Percentiles rank a stretch among this genome's conserved stretches.
Conservation (phyloP, 2,797 vertebrate genomes). For the Myotis vivesi region DNA sequence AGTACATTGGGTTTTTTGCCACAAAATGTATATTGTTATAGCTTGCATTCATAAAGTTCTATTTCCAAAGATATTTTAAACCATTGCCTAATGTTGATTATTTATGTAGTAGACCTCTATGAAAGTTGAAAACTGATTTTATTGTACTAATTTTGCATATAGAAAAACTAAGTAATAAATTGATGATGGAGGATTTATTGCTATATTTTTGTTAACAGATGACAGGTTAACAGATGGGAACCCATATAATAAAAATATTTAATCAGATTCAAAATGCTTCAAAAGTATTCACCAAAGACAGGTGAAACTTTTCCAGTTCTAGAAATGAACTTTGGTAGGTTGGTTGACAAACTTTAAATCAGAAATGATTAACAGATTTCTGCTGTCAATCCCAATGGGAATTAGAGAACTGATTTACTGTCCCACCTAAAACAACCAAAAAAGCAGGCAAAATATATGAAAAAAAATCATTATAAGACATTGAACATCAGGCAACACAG, state of each 20-base stretch:
- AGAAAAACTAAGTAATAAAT: constrained; percentile 35
- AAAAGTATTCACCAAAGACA: not conserved
- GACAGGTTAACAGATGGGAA: constrained; percentile 5
- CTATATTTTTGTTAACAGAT: constrained; percentile 20
- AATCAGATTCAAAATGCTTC: constrained; percentile 23
- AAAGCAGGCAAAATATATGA: not conserved
- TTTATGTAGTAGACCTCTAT: not conserved
- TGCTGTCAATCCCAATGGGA: not conserved
- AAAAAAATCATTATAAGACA: not conserved
- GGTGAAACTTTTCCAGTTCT: constrained; percentile 33
- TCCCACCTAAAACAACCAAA: not conserved
- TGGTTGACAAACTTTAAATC: constrained; percentile 21
- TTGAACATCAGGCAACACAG: not conserved
- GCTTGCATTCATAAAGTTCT: constrained; percentile 8
- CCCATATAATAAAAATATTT: constrained; percentile 12
- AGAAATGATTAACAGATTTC: not conserved
- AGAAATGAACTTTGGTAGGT: not conserved
- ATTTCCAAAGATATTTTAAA: not conserved
- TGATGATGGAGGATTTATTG: not conserved
- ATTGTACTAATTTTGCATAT: not conserved
- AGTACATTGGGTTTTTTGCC: not conserved
- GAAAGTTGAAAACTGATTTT: not conserved
- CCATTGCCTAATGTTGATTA: not conserved
- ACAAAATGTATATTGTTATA: not conserved
- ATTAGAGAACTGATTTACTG: constrained; percentile 30